Base-by-base conservation (phyloP, 1,140 invertebrate species). In the Tribolium madens region DNA sequence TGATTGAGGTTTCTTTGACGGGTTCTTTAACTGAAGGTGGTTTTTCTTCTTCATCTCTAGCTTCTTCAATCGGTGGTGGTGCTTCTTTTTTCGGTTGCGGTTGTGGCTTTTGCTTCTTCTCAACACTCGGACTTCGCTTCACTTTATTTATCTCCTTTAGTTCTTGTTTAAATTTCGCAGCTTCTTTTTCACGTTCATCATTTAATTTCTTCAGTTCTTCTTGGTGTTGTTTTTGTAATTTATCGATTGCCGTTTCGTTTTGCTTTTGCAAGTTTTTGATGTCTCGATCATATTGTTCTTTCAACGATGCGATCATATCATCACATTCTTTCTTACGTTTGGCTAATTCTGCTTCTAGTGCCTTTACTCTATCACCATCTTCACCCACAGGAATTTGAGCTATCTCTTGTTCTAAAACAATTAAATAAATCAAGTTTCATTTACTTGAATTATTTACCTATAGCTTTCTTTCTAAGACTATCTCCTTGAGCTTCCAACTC, bases 301-400 rank as follows among this genome's bases (percentile, higher is more conserved):
- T 74, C 14, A 79, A 13, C 3, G 36, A 47, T 5, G 48, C 64
- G 21, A 79, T 73, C 7, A 50, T 79, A 2, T 77, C 75, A 26
- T 79, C 76, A 13, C 80, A 74, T 73, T 83, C 76, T 73, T 80
- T 77, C 36, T 78, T 81, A 15, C 79, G 64, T 33, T 50, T 68
- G 7, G 53, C 33, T 10, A 77, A n/a, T 14, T 64, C n/a, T 7
- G 9, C 57, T 64, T 64, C 57, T 4, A 64, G 14, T 6, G 21
- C 21, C 36, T 64, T 64, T 1, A 33, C 12, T 64, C 14, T 33
- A 64, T 33, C 21, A 12, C 26, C 57, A 33, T 33, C 57, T 50
- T 50, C 15, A 50, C 48, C 48, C 13, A 13, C 13, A 17, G 48
- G 15, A 13, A 13, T 13, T 42, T 9, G 36, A 50, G 48, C n/a